Evolutionary conservation across 2,797 vertebrate species (phyloP).

Genomic region (Xenops minutus): DNA sequence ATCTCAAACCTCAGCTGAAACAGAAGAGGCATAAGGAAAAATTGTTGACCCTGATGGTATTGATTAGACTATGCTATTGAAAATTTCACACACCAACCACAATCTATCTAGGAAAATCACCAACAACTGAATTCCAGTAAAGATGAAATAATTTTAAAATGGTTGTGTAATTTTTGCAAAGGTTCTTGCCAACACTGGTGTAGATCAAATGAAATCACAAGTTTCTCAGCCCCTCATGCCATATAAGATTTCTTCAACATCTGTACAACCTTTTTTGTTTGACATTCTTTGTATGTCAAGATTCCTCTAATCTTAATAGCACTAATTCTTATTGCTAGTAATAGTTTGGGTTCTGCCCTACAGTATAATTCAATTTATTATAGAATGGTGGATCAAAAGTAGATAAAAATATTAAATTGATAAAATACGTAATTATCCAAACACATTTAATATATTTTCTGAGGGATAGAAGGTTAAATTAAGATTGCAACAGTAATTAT

Average conservation of each 20-base stretch:
- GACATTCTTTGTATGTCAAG: neutral
- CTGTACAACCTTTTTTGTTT: neutral
- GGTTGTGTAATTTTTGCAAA: neutral
- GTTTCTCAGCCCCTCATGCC: neutral
- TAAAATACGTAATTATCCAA: neutral
- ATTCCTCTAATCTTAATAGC: neutral
- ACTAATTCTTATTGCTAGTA: neutral
- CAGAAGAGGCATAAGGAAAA: neutral
- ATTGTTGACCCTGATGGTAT: neutral
- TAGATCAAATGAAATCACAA: neutral
- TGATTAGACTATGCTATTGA: neutral
- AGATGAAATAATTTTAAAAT: neutral
- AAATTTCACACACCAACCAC: conserved; percentile 3
- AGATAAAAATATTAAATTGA: neutral
- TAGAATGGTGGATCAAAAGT: neutral
- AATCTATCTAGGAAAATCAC: neutral
- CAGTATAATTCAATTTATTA: neutral
- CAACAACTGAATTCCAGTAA: neutral
- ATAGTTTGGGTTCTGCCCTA: neutral
- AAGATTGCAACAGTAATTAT: neutral
- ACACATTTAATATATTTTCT: neutral
- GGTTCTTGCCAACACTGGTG: neutral
- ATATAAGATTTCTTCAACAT: neutral
- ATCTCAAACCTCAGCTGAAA: neutral
- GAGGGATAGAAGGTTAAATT: neutral